Evolutionary conservation across 2,888 invertebrate genomes (phyloP), one percentile per base, ranked within the genome.

Genomic region (Bugula neritina): DNA sequence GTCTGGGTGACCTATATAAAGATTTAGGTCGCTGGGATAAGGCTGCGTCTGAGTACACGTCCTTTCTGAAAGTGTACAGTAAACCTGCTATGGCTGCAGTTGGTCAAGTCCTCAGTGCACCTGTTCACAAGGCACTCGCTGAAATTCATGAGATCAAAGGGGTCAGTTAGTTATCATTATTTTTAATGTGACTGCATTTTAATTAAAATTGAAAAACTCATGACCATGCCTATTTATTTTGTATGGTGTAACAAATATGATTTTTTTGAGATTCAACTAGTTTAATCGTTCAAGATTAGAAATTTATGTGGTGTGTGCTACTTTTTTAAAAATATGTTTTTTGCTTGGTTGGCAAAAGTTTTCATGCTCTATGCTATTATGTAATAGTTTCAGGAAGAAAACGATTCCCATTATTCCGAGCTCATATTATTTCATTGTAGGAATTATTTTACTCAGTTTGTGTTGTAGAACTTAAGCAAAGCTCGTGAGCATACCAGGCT

Each of bases 1-100:
- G 63, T 31, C 34, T 63, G 2, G 63, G 63, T 31, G 63, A 63
- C n/a, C 27, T 63, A 31, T 63, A 63, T n/a, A 31, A 29, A 34
- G 31, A 63, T 29, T 10, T 13, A 13, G 31, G 31, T 63, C 25
- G 31, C 10, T 13, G 13, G 10, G 27, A 25, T 31, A 21, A 17
- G n/a, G 63, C 63, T 3, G 27, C 27, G 10, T 2, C 31, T 2
- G 63, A 63, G 31, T 31, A 13, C 63, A 31, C 27, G 27, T 27
- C 29, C 2, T 63, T 27, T 27, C 63, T 63, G 2, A 31, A n/a
- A 5, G 31, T 63, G 27, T 13, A 5, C 5, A n/a, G 5, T 3
- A 25, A 17, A 27, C 5, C 21, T 13, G 10, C 10, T 10, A 29
- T 10, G 13, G 31, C 5, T 21, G 29, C 5, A 29, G n/a, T 2